These are phyloP conservation scores for Cataglyphis albicans DNA, from an alignment of 2,888 invertebrate species.

Conservation along the genomic window DNA sequence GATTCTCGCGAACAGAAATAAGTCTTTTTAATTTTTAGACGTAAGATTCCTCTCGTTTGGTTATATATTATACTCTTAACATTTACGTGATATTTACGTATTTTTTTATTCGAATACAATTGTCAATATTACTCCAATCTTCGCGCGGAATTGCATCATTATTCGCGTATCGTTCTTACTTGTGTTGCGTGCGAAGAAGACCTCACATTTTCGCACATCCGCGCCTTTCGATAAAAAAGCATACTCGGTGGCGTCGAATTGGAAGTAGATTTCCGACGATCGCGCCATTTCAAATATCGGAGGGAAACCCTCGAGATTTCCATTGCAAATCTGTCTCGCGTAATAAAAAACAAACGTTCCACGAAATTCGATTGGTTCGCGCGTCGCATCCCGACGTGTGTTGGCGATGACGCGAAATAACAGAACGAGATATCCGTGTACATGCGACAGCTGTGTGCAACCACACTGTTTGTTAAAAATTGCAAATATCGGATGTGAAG, in stretches of 20 bases:
- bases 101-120: neutral
- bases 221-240: conserved; percentile 13
- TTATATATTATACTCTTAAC: neutral
- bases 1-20: neutral
- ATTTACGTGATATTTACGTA: neutral
- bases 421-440: neutral
- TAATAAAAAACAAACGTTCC: conserved; percentile 44
- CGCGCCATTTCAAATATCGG: conserved; percentile 20
- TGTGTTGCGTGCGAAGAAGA: neutral
- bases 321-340: conserved; percentile 45
- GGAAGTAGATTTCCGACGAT: conserved; percentile 40
- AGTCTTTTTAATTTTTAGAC: neutral
- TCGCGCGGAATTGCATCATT: neutral
- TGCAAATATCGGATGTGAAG: neutral
- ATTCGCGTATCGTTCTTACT: neutral
- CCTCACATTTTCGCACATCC: neutral
- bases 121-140: neutral
- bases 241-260: conserved; percentile 5
- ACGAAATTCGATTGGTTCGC: conserved; percentile 39
- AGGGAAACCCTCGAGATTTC: conserved; percentile 19
- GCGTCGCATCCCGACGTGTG: neutral
- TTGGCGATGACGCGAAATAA: conserved; percentile 40
- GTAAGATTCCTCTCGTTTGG: neutral
- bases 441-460: conserved; percentile 31
- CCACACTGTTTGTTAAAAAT: neutral